Evolutionary conservation across 2,888 invertebrate genomes (phyloP), one percentile per base, ranked within the genome.

Genomic region (Icerya purchasi): DNA sequence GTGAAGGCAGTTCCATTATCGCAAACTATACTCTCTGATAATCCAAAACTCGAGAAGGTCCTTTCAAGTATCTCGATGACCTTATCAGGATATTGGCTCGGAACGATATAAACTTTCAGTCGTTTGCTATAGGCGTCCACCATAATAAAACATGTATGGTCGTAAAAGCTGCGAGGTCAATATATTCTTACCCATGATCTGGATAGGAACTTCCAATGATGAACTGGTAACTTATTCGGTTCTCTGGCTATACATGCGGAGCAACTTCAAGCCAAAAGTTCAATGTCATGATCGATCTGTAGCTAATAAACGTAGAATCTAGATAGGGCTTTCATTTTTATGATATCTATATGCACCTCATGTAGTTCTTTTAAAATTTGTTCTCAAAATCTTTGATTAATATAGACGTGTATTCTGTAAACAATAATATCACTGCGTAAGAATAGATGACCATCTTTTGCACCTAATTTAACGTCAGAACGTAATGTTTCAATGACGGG

Each of bases 391-490:
- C 22, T 53, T 23, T 3, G 8, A 8, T 25, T 53, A 2, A 58
- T 53, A 56, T 22, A 23, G 18, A 54, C 54, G 22, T 25, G 54
- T 20, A 54, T 54, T 22, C 54, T 25, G 18, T 54, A 24, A 23
- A 54, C 2, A n/a, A 54, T 54, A 18, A 36, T 5, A 50, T 56
- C 22, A 10, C 56, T 1, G 10, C 50, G 49, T 1, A 56, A 5
- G 3, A 50, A 61, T 49, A 64, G 23, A 2, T 57, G 20, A n/a
- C 55, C 62, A 22, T 56, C 56, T n/a, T 50, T 22, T 5, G 24
- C 5, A 2, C 21, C 8, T 53, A 53, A 53, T 51, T 51, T 51
- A 20, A n/a, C n/a, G n/a, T 51, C 51, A 53, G 53, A 3, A 22
- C 22, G 22, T 22, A 53, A 22, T n/a, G 24, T 22, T 54, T 54